Evolutionary conservation across 2,888 invertebrate genomes (phyloP).

Genomic region (Coelinius sp.): DNA sequence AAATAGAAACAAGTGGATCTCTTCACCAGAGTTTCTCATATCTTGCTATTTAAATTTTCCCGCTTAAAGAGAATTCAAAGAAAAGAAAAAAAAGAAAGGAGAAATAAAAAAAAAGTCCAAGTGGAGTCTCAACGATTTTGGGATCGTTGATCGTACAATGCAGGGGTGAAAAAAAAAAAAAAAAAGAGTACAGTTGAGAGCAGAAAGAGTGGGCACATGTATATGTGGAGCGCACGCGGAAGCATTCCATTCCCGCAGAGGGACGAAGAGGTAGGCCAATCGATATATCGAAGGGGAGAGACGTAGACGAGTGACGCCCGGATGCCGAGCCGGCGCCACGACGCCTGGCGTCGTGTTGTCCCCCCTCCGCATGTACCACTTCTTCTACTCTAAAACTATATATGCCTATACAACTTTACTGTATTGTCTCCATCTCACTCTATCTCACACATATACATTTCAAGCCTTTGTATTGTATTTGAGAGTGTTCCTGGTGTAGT

Average conservation of each 20-base stretch:
- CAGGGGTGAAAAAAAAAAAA: background rate
- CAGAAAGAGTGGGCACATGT: background rate
- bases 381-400: constrained; percentile 9
- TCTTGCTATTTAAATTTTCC: background rate
- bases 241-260: background rate
- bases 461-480: too few species aligned
- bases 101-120: background rate
- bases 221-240: constrained; percentile 6
- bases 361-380: constrained; percentile 2
- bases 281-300: constrained; percentile 34
- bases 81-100: background rate
- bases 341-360: constrained; percentile 51
- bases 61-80: background rate
- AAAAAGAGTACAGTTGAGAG: background rate
- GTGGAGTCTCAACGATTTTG: constrained; percentile 3
- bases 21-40: background rate
- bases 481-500: background rate
- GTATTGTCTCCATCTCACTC: constrained; percentile 1
- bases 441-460: background rate
- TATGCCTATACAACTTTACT: constrained; percentile 24
- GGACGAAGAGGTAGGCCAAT: constrained; percentile 13
- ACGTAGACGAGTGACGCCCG: constrained; percentile 19
- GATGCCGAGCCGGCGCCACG: constrained; percentile 47
- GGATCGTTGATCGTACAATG: background rate
- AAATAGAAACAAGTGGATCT: constrained; percentile 7